Percentiles rank a stretch among this genome's conserved stretches.
These are phyloP conservation scores for Amphilophus citrinellus DNA, from an alignment of 2,113 vertebrate genomes.

Conservation along the genomic window DNA sequence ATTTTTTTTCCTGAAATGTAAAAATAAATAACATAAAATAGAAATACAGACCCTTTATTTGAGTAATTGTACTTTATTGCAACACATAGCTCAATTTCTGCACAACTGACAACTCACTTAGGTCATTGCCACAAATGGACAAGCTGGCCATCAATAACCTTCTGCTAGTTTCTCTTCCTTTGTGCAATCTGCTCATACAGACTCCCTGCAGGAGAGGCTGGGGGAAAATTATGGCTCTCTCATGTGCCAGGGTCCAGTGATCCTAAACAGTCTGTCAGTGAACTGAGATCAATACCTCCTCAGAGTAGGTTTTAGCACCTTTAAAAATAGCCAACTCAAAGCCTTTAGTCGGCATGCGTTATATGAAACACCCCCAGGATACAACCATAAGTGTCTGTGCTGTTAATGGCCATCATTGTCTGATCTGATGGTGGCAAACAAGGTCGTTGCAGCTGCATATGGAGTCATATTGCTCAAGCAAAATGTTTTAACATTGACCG, in stretches of 20 bases:
- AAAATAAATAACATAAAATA: neutral
- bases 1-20: neutral
- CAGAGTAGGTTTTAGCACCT: conserved; percentile 62
- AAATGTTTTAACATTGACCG: conserved; percentile 55
- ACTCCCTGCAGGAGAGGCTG: conserved; percentile 31
- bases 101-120: neutral
- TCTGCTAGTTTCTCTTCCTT: neutral
- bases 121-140: conserved; percentile 2
- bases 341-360: conserved; percentile 16
- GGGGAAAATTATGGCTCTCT: conserved; percentile 50
- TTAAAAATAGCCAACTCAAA: conserved; percentile 47
- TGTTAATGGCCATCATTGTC: conserved; percentile 48
- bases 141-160: conserved; percentile 9
- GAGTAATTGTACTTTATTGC: neutral
- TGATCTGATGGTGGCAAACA: conserved; percentile 60
- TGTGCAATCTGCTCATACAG: conserved; percentile 49
- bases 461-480: conserved; percentile 42
- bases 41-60: neutral
- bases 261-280: conserved; percentile 30
- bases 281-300: conserved; percentile 66
- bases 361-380: conserved; percentile 43
- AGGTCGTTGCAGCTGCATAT: conserved; percentile 45
- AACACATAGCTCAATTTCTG: neutral
- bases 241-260: conserved; percentile 40
- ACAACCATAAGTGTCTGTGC: conserved; percentile 27